Conservation (phyloP, 2,113 vertebrate species). For the Cyphomyrus plagiostoma region DNA sequence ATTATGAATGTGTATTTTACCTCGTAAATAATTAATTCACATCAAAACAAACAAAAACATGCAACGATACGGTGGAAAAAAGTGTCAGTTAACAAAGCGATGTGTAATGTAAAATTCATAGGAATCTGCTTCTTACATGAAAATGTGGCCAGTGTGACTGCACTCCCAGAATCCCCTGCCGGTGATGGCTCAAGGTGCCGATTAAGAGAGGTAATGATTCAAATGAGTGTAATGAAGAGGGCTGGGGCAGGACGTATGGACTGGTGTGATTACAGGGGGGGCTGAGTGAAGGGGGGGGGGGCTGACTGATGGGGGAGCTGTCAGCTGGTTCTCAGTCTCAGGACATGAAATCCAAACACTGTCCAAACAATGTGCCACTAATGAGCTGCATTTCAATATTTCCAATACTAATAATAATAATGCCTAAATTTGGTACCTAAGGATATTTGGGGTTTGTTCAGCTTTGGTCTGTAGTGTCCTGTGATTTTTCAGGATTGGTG, state of each 20-base stretch:
- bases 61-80: background rate
- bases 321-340: background rate
- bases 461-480: background rate
- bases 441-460: background rate
- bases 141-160: background rate
- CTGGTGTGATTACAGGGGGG: slow-evolving; percentile 25
- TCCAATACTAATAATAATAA: background rate
- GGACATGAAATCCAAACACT: background rate
- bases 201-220: slow-evolving; percentile 56
- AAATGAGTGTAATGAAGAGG: slow-evolving; percentile 43
- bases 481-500: background rate
- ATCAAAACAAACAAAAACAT: background rate
- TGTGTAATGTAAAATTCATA: background rate
- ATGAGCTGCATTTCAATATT: background rate
- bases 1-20: background rate
- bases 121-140: background rate
- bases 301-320: slow-evolving; percentile 22
- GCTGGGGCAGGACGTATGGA: slow-evolving; percentile 31
- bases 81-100: background rate
- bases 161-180: background rate
- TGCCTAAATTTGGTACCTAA: background rate
- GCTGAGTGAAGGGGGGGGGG: background rate
- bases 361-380: background rate
- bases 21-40: background rate
- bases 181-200: slow-evolving; percentile 50